Evolutionary conservation across 2,113 vertebrate genomes (phyloP).

Genomic region (Mugil cephalus): DNA sequence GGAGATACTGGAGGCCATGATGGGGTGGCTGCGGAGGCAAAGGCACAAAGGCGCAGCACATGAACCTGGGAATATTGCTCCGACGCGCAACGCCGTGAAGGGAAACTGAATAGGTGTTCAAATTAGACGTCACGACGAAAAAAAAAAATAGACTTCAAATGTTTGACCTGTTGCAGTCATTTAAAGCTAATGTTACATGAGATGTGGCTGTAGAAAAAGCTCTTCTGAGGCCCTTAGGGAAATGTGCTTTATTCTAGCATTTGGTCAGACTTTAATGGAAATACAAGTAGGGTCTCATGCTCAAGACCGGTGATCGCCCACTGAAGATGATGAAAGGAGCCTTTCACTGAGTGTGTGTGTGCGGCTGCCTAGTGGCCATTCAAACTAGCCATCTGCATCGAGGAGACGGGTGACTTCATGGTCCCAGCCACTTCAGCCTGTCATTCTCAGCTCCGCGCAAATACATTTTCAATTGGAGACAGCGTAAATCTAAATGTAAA

Average conservation of each 20-base stretch:
- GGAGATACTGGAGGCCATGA: constrained; percentile 82
- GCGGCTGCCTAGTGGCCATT: constrained; percentile 26
- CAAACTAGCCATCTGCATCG: constrained; percentile 43
- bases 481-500: constrained; percentile 73
- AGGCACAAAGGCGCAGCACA: background rate
- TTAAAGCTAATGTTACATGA: constrained; percentile 38
- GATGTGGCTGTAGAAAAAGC: constrained; percentile 34
- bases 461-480: constrained; percentile 42
- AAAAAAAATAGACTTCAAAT: constrained; percentile 26
- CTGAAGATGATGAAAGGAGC: constrained; percentile 52
- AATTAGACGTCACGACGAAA: constrained; percentile 43
- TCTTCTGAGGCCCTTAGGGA: constrained; percentile 53
- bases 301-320: constrained; percentile 32
- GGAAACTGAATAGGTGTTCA: constrained; percentile 34
- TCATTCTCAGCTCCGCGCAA: constrained; percentile 43
- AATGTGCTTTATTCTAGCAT: constrained; percentile 61
- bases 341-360: constrained; percentile 35
- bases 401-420: constrained; percentile 47
- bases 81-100: constrained; percentile 14
- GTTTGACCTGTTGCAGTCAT: constrained; percentile 38
- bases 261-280: constrained; percentile 45
- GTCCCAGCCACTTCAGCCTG: constrained; percentile 48
- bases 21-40: constrained; percentile 41
- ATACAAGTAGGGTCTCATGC: constrained; percentile 56
- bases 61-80: constrained; percentile 10